Conservation (phyloP, 2,113 vertebrate species). For the Terrapene triunguis region DNA sequence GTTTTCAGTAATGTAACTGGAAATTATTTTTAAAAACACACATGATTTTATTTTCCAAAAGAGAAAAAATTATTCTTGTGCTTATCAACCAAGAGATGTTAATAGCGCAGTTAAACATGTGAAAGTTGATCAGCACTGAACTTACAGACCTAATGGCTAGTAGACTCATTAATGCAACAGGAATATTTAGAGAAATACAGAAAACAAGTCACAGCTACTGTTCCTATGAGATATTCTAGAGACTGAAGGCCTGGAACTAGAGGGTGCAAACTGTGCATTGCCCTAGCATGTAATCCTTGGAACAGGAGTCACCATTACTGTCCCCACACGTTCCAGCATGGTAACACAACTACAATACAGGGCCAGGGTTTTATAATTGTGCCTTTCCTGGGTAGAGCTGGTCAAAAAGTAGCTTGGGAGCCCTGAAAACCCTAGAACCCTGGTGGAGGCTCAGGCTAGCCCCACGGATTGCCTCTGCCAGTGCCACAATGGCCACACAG, state of each 20-base stretch:
- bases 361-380: background rate
- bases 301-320: background rate
- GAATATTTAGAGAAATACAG: background rate
- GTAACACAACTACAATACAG: background rate
- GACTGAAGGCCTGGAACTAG: background rate
- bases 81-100: background rate
- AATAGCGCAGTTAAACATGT: background rate
- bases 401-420: background rate
- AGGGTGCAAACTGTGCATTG: background rate
- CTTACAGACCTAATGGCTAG: background rate
- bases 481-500: background rate
- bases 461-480: background rate
- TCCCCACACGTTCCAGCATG: background rate
- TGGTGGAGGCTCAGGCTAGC: background rate
- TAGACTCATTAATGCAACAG: background rate
- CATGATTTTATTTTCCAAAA: background rate
- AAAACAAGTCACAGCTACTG: background rate
- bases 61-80: background rate
- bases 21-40: background rate
- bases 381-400: background rate
- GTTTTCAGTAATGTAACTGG: background rate
- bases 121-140: conserved; percentile 11
- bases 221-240: background rate
- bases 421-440: background rate
- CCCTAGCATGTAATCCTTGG: background rate